A percentile compares a stretch with the other conserved stretches of the same genome.
Conservation (phyloP, 2,888 invertebrate genomes). For the Branchinecta sandiegonensis region DNA sequence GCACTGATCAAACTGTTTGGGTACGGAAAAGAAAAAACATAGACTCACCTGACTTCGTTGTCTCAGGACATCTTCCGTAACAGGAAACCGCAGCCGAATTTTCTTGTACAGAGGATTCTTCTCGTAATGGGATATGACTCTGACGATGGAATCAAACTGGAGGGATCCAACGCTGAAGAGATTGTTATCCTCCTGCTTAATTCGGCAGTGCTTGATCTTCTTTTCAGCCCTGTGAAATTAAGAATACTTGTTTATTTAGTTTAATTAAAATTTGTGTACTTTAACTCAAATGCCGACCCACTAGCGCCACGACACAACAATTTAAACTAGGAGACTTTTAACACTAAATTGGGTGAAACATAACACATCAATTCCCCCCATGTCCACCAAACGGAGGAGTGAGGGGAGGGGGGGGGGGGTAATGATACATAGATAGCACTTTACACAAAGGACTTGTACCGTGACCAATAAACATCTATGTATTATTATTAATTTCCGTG, state of each 20-base stretch:
- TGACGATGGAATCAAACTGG: conserved; percentile 89
- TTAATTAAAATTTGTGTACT: background rate
- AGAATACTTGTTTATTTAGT: background rate
- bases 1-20: background rate
- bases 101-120: conserved; percentile 77
- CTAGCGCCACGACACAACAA: conserved; percentile 23
- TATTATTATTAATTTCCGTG: too few species aligned
- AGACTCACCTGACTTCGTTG: conserved; percentile 47
- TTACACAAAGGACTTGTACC: too few species aligned
- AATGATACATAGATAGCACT: too few species aligned
- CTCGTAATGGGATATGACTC: conserved; percentile 80
- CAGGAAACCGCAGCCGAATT: conserved; percentile 69
- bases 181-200: conserved; percentile 73
- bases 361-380: too few species aligned
- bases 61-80: conserved; percentile 56
- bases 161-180: conserved; percentile 77
- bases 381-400: too few species aligned
- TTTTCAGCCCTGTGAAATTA: conserved; percentile 57
- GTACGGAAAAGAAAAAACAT: background rate
- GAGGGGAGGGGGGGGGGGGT: too few species aligned
- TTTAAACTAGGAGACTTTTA: background rate
- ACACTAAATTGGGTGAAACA: background rate
- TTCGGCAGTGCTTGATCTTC: conserved; percentile 91
- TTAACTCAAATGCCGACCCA: background rate
- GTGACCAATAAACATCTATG: too few species aligned